Evolutionary conservation across 2,888 invertebrate genomes (phyloP).

Genomic region (Drosophila leonis): DNA sequence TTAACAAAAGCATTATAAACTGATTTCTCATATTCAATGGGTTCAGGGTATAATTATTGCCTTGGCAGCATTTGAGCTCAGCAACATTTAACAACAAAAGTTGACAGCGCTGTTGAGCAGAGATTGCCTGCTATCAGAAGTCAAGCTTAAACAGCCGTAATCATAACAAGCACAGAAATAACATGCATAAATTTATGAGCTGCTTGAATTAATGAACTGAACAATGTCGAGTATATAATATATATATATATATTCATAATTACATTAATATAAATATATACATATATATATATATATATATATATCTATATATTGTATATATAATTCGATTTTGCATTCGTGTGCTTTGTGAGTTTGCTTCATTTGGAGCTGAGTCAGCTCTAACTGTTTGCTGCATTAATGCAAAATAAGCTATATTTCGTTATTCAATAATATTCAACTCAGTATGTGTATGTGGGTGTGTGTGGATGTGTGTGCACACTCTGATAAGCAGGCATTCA

Average conservation of each 20-base stretch:
- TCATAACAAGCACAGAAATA: constrained; percentile 40
- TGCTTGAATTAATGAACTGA: constrained; percentile 69
- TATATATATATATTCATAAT: no score
- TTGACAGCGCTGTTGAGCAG: constrained; percentile 4
- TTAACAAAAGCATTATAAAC: no score
- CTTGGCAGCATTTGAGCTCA: constrained; percentile 34
- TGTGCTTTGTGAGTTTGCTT: constrained; percentile 13
- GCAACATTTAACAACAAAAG: constrained; percentile 9
- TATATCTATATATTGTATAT: constrained; percentile 38
- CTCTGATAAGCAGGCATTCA: constrained; percentile 36
- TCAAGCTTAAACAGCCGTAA: constrained; percentile 15
- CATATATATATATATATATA: constrained; percentile 10
- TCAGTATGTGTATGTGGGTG: no score
- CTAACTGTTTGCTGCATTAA: constrained; percentile 48
- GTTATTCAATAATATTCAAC: constrained; percentile 59
- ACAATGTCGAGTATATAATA: constrained; percentile 57
- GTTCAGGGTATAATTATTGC: no score
- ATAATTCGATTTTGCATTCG: constrained; percentile 46
- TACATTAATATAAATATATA: neutral
- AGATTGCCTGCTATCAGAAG: constrained; percentile 21
- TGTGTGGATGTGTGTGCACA: constrained; percentile 5
- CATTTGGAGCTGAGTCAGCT: constrained; percentile 4
- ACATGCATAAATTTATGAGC: constrained; percentile 57
- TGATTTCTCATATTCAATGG: no score
- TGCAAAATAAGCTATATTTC: constrained; percentile 72